Evolutionary conservation across 1,140 invertebrate species (phyloP).

Genomic region (Amphibalanus amphitrite): DNA sequence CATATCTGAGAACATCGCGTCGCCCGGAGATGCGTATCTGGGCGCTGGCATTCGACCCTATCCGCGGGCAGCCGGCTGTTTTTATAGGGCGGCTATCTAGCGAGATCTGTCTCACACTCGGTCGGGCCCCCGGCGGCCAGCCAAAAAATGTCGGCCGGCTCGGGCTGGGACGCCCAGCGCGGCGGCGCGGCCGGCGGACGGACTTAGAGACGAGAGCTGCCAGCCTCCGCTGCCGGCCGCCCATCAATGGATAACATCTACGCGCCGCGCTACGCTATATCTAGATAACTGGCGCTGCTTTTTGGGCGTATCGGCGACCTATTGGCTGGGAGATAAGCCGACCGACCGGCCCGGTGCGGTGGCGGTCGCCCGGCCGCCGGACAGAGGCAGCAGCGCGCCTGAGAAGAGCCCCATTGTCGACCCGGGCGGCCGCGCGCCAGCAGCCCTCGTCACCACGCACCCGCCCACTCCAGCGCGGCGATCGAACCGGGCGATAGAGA

Average conservation of each 20-base stretch:
- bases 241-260: slow-evolving; percentile 1
- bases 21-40: background rate
- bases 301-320: background rate
- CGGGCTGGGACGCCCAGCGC: no score
- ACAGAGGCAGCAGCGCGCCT: no score
- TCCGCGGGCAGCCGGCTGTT: background rate
- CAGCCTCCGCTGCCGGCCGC: background rate
- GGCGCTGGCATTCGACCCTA: background rate
- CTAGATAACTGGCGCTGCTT: background rate
- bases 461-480: background rate
- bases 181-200: no score
- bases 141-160: background rate
- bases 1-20: background rate
- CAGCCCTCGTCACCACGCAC: background rate
- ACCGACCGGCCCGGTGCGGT: background rate
- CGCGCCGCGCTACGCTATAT: background rate
- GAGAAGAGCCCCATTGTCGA: background rate
- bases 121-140: no score
- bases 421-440: background rate
- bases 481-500: background rate
- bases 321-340: background rate
- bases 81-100: background rate
- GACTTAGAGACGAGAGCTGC: background rate
- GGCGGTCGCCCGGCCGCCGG: background rate
- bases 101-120: background rate